These are phyloP conservation scores for Cyprinodon brontotheroides DNA, from an alignment of 2,113 vertebrate species.

Conservation along the genomic window DNA sequence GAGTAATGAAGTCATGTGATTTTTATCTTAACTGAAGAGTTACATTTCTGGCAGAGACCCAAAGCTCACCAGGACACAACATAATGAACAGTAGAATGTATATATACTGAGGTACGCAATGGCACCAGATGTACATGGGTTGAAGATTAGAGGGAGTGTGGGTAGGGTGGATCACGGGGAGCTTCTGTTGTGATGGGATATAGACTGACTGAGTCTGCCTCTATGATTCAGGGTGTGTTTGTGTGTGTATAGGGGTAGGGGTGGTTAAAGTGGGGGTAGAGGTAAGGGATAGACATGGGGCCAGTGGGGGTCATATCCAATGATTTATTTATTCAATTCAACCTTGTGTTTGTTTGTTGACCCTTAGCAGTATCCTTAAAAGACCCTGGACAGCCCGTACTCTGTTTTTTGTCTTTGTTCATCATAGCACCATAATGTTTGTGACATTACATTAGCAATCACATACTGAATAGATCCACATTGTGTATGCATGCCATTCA, in stretches of 20 bases:
- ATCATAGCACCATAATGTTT: slow-evolving; percentile 14
- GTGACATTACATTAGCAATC: slow-evolving; percentile 18
- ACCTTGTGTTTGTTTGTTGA: slow-evolving; percentile 79
- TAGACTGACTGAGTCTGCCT: slow-evolving; percentile 42
- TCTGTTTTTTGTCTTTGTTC: slow-evolving; percentile 23
- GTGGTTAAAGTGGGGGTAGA: neutral
- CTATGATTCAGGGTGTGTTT: slow-evolving; percentile 39
- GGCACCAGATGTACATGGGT: slow-evolving; percentile 71
- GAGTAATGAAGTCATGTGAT: slow-evolving; percentile 99
- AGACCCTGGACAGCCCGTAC: slow-evolving; percentile 45
- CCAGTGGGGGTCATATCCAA: slow-evolving; percentile 61
- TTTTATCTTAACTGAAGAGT: slow-evolving; percentile 97
- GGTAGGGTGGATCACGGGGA: neutral
- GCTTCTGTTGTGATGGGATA: slow-evolving; percentile 54
- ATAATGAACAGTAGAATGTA: slow-evolving; percentile 83
- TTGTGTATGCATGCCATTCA: slow-evolving; percentile 12
- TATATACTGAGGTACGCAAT: slow-evolving; percentile 65
- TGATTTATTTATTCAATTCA: slow-evolving; percentile 93
- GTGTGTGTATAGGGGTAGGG: neutral
- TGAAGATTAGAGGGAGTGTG: slow-evolving; percentile 48
- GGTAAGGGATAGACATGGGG: neutral
- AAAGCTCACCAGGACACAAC: slow-evolving; percentile 80
- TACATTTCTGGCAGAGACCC: slow-evolving; percentile 91
- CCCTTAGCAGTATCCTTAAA: slow-evolving; percentile 46
- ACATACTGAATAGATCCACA: neutral